phyloP scores from a whole-genome alignment of 2,797 vertebrate species.

The Galaxias olidus region DNA sequence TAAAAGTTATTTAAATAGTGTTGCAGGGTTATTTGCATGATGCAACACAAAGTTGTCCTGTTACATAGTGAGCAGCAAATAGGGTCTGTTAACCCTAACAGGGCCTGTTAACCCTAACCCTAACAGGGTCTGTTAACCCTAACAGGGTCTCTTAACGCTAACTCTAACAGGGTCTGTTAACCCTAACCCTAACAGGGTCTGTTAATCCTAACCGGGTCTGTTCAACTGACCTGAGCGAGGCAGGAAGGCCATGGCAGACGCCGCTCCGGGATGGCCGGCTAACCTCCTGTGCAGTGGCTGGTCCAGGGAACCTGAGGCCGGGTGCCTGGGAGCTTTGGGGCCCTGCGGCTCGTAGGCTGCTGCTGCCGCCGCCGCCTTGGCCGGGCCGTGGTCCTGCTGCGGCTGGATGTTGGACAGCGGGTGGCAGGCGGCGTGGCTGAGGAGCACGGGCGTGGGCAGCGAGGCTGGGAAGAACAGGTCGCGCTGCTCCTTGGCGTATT shows the following conservation, averaged over 20 bases:
- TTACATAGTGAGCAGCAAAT: no score
- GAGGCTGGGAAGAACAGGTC: slow-evolving; percentile 87
- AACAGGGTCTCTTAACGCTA: no score
- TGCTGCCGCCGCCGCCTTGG: slow-evolving; percentile 58
- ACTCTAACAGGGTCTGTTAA: no score
- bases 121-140: no score
- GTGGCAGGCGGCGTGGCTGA: slow-evolving; percentile 63
- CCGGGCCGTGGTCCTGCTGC: slow-evolving; percentile 73
- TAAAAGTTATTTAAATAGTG: no score
- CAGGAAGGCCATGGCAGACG: slow-evolving; percentile 63
- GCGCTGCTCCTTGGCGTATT: slow-evolving; percentile 86
- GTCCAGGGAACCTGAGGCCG: slow-evolving; percentile 61
- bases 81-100: no score
- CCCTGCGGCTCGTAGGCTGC: slow-evolving; percentile 61
- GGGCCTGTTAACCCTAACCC: no score
- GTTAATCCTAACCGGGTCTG: no score
- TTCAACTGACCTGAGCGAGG: slow-evolving; percentile 67
- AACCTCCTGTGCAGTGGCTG: slow-evolving; percentile 63
- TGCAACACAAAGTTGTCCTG: no score
- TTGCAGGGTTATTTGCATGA: no score
- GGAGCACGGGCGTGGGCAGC: slow-evolving; percentile 66
- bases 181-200: no score
- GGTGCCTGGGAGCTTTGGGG: slow-evolving; percentile 74
- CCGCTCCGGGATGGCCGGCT: slow-evolving; percentile 60
- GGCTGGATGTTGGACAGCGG: slow-evolving; percentile 55